These are phyloP conservation scores for Micropoecilia bifurca DNA, from an alignment of 2,797 vertebrate genomes.

Conservation along the genomic window DNA sequence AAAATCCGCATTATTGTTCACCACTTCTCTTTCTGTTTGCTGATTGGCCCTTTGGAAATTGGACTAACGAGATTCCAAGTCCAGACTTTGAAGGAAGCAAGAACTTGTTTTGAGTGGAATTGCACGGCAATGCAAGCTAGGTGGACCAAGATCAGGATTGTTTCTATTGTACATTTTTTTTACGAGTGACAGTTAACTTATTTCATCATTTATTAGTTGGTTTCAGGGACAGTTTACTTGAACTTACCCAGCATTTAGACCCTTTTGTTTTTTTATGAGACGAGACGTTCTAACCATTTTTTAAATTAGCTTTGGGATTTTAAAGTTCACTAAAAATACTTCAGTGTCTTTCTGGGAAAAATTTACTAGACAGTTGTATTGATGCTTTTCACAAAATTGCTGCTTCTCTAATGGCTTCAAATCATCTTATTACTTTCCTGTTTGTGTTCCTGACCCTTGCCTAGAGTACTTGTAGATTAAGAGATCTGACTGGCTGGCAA, in stretches of 20 bases:
- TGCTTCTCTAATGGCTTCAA: background rate
- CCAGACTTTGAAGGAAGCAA: too few species aligned
- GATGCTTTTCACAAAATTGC: background rate
- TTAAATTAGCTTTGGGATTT: background rate
- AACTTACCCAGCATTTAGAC: background rate
- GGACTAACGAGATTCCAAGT: too few species aligned
- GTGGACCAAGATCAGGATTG: background rate
- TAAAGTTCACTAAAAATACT: background rate
- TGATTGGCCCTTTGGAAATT: too few species aligned
- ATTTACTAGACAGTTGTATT: background rate
- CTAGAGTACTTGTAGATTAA: background rate
- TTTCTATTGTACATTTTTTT: background rate
- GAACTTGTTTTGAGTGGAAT: too few species aligned
- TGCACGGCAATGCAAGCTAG: too few species aligned
- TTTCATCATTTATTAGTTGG: background rate
- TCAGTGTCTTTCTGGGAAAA: background rate
- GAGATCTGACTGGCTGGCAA: background rate
- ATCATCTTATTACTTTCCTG: background rate
- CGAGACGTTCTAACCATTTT: background rate
- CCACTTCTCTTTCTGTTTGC: too few species aligned
- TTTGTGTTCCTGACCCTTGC: background rate
- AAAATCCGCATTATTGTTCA: too few species aligned
- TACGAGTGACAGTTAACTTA: background rate
- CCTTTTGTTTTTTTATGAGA: background rate
- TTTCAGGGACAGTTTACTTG: background rate